Percentiles rank a stretch among this genome's conserved stretches.
Evolutionary conservation across 2,797 vertebrate species (phyloP).

Genomic region (Ibycter americanus): DNA sequence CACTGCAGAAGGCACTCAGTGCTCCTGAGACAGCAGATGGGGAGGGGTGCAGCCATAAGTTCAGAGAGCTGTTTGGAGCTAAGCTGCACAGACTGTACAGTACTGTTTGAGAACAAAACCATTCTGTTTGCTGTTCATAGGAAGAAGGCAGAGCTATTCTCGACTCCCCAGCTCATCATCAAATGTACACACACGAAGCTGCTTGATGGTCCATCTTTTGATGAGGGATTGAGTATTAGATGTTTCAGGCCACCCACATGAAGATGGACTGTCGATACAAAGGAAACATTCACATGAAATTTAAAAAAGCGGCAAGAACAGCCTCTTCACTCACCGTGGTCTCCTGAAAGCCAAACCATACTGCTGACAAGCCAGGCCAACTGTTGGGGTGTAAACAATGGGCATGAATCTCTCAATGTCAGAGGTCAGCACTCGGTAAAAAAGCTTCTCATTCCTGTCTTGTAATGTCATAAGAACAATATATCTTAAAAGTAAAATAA

Average conservation of each 20-base stretch:
- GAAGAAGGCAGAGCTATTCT: slow-evolving; percentile 1
- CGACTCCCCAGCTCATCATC: neutral
- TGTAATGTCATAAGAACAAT: slow-evolving; percentile 97
- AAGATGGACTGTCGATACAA: neutral
- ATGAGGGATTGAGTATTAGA: neutral
- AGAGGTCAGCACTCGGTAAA: slow-evolving; percentile 93
- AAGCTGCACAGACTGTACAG: slow-evolving; percentile 4
- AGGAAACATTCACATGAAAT: neutral
- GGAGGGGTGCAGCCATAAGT: neutral
- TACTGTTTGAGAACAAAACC: slow-evolving; percentile 60
- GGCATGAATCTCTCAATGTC: slow-evolving; percentile 97
- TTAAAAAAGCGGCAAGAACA: neutral
- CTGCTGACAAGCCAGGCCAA: slow-evolving; percentile 96
- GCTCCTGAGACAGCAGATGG: neutral
- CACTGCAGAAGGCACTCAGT: neutral
- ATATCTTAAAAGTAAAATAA: slow-evolving; percentile 80
- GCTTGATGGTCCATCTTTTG: neutral
- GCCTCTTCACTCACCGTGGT: slow-evolving; percentile 85
- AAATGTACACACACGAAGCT: neutral
- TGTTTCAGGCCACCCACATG: slow-evolving; percentile 16
- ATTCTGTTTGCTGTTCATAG: slow-evolving; percentile 26
- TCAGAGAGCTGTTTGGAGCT: neutral
- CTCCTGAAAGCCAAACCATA: slow-evolving; percentile 96
- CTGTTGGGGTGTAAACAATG: slow-evolving; percentile 95
- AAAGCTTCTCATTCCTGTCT: slow-evolving; percentile 98